Base-by-base conservation (phyloP, 2,113 vertebrate genomes). In the Charina bottae region DNA sequence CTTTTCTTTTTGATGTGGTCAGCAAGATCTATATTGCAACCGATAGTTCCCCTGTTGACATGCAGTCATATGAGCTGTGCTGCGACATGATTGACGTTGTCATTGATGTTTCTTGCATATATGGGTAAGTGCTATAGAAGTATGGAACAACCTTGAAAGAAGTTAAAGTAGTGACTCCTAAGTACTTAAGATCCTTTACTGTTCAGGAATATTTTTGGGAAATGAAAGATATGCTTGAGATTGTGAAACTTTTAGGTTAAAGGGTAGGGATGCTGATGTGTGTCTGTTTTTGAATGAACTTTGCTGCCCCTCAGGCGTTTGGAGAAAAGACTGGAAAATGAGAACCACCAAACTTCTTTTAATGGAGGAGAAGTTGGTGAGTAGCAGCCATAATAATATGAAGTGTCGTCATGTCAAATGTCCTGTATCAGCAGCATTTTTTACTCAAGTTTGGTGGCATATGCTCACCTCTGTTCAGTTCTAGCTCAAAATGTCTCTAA, bases 11-110 rank as follows among this genome's bases (percentile, higher is more conserved):
- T 83, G 99, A 99, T 33, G 99, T 99, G 94, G 99, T 99, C 98
- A 99, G 99, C 97, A 99, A 99, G 98, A 99, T 99, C 98, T 99
- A 99, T 98, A 99, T 99, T 19, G 99, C 99, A 94, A 99, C 99
- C 91, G 99, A 99, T 98, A 99, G 99, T 95, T 99, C 99, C 19
- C 99, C 99, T 19, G 99, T 99, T 93, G 99, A 99, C 97, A 99
- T 99, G 99, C 99, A 99, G 96, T 99, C 99, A 0, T 99, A 99
- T 0, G 99, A 99, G 89, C 96, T 99, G 95, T 99, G 99, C 97
- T 99, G 99, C 91, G 99, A 99, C 96, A 99, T 99, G 99, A 99
- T 99, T 90, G 99, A 99, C 91, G 99, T 99, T 94, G 99, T 99
- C 93, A 99, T 99, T 85, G 99, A 99, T 92, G 99, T 99, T 90